phyloP scores from a whole-genome alignment of 2,113 vertebrate genomes.

The Lamprologus callipterus region DNA sequence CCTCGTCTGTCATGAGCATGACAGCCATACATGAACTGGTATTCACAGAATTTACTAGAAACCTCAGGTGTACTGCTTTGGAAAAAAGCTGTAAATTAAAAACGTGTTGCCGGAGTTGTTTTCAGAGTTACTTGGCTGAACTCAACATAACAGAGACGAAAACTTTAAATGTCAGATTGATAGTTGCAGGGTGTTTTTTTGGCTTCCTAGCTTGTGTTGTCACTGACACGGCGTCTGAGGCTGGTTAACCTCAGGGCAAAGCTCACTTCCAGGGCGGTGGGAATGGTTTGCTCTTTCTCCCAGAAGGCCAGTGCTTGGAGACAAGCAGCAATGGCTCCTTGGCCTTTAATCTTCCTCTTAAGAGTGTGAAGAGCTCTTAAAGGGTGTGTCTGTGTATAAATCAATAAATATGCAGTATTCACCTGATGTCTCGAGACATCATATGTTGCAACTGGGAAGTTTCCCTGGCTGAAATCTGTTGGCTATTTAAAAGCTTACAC shows the following conservation, averaged over 20 bases:
- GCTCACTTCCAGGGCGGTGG: slow-evolving; percentile 39
- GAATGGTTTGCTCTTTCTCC: slow-evolving; percentile 49
- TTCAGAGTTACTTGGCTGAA: neutral
- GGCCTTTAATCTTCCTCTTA: slow-evolving; percentile 57
- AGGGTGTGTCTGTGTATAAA: slow-evolving; percentile 30
- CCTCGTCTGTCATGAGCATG: slow-evolving; percentile 45
- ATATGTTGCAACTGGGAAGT: neutral
- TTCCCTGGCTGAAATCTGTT: neutral
- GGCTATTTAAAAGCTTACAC: neutral
- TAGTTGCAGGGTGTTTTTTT: slow-evolving; percentile 14
- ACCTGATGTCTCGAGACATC: neutral
- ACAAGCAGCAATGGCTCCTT: slow-evolving; percentile 16
- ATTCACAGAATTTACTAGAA: slow-evolving; percentile 31
- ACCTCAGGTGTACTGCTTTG: neutral
- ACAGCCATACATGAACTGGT: slow-evolving; percentile 4
- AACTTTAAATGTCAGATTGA: slow-evolving; percentile 30
- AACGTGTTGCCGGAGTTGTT: slow-evolving; percentile 1
- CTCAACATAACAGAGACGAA: neutral
- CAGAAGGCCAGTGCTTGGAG: neutral
- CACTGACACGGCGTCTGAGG: slow-evolving; percentile 22
- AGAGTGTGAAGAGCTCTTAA: slow-evolving; percentile 5
- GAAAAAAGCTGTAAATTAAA: neutral
- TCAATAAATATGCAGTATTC: slow-evolving; percentile 14
- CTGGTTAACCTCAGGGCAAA: slow-evolving; percentile 41
- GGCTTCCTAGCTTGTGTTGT: neutral